phyloP scores from a whole-genome alignment of 1,140 invertebrate genomes.

The Bombus sibiricus region DNA sequence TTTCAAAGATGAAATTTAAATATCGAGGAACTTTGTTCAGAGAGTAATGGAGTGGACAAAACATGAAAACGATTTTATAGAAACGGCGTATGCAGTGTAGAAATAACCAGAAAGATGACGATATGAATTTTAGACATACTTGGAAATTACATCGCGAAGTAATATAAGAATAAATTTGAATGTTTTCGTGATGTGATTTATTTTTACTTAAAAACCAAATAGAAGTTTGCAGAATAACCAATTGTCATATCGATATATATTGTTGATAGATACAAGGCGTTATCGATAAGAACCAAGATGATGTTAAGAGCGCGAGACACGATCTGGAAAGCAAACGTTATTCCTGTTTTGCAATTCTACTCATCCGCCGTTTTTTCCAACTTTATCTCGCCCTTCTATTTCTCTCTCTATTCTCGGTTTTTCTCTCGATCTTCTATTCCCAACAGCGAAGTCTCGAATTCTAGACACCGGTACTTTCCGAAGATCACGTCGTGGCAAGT shows the following conservation, averaged over 20 bases:
- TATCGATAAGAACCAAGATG: too few species aligned
- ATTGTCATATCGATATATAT: too few species aligned
- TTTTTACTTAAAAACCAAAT: too few species aligned
- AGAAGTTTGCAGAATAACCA: too few species aligned
- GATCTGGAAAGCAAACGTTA: background rate
- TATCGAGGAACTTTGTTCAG: background rate
- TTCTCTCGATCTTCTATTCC: background rate
- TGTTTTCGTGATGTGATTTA: too few species aligned
- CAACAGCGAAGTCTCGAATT: slow-evolving; percentile 6
- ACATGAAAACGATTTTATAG: background rate
- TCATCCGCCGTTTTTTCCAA: background rate
- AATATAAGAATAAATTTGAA: too few species aligned
- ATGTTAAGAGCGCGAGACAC: background rate
- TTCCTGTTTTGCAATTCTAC: background rate
- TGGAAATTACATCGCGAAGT: too few species aligned
- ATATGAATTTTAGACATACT: too few species aligned
- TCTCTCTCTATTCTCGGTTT: background rate
- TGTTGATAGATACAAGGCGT: too few species aligned
- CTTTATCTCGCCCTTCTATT: background rate
- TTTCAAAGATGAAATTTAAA: background rate
- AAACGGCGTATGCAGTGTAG: background rate
- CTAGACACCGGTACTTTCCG: background rate
- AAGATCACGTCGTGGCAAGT: slow-evolving; percentile 24
- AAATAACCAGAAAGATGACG: background rate
- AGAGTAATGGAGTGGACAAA: background rate